These are phyloP conservation scores for Drosophila carrolli DNA, from an alignment of 1,140 invertebrate genomes.

Conservation along the genomic window DNA sequence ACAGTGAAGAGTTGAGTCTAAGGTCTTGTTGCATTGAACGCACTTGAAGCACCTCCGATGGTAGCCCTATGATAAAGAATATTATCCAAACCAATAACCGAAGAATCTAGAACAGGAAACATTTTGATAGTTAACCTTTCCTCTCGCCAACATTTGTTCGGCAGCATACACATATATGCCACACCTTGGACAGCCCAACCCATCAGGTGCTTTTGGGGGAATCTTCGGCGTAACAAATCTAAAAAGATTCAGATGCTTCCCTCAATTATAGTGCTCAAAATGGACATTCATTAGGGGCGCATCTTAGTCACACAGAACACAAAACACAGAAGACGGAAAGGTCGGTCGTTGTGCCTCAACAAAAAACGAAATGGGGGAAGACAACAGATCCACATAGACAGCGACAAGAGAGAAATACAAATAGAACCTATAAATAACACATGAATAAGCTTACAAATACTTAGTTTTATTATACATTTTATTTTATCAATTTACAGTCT, in stretches of 20 bases:
- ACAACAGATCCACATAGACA: constrained; percentile 27
- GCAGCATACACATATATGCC: constrained; percentile 97
- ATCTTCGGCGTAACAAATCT: constrained; percentile 45
- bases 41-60: constrained; percentile 98
- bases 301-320: constrained; percentile 19
- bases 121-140: constrained; percentile 74
- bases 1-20: constrained; percentile 98
- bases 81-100: background rate
- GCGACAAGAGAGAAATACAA: constrained; percentile 12
- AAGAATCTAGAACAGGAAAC: no score
- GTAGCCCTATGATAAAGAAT: constrained; percentile 89
- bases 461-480: constrained; percentile 55
- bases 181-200: constrained; percentile 95
- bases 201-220: constrained; percentile 88
- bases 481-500: constrained; percentile 70
- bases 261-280: constrained; percentile 31
- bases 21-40: constrained; percentile 95
- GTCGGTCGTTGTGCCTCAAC: constrained; percentile 20
- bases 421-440: constrained; percentile 28
- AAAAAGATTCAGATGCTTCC: constrained; percentile 42
- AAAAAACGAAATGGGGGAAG: constrained; percentile 30
- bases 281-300: constrained; percentile 26
- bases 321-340: constrained; percentile 4
- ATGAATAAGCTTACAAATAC: constrained; percentile 46
- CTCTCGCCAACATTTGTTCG: constrained; percentile 96